A percentile compares a stretch with the other conserved stretches of the same genome.
Evolutionary conservation across 2,888 invertebrate species (phyloP).

Genomic region (Taphrorychus bicolor): DNA sequence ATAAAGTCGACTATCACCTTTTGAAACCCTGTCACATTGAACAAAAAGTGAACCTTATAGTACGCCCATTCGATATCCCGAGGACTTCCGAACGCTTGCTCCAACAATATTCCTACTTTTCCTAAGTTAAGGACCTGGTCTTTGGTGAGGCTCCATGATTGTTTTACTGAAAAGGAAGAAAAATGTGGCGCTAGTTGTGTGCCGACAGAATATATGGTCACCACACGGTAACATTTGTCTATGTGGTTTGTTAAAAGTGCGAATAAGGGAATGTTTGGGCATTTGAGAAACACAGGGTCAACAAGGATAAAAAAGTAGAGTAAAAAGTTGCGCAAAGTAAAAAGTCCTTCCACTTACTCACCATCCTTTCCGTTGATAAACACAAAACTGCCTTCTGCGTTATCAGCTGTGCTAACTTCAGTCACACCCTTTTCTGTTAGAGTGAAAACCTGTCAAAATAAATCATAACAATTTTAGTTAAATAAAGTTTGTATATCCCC

Average conservation of each 20-base stretch:
- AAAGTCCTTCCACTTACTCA: too few relatives aligned
- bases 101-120: constrained; percentile 66
- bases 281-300: too few relatives aligned
- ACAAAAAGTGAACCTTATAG: constrained; percentile 58
- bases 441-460: constrained; percentile 61
- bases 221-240: too few relatives aligned
- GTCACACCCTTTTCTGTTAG: constrained; percentile 57
- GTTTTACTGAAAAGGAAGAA: constrained; percentile 15
- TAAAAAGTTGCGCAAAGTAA: too few relatives aligned
- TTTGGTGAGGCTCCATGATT: constrained; percentile 64
- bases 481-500: background rate
- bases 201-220: too few relatives aligned
- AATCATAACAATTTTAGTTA: background rate
- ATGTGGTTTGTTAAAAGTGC: too few relatives aligned
- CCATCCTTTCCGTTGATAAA: constrained; percentile 13
- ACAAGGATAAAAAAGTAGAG: too few relatives aligned
- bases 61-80: constrained; percentile 87
- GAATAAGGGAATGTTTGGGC: too few relatives aligned
- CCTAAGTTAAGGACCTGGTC: constrained; percentile 66
- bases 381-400: constrained; percentile 17
- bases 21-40: background rate
- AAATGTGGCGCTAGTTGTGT: too few relatives aligned
- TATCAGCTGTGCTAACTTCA: constrained; percentile 25
- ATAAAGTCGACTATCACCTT: background rate
- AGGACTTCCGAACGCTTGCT: constrained; percentile 71